These are phyloP conservation scores for Pseudonaja textilis DNA, from an alignment of 2,113 vertebrate genomes.

Conservation along the genomic window DNA sequence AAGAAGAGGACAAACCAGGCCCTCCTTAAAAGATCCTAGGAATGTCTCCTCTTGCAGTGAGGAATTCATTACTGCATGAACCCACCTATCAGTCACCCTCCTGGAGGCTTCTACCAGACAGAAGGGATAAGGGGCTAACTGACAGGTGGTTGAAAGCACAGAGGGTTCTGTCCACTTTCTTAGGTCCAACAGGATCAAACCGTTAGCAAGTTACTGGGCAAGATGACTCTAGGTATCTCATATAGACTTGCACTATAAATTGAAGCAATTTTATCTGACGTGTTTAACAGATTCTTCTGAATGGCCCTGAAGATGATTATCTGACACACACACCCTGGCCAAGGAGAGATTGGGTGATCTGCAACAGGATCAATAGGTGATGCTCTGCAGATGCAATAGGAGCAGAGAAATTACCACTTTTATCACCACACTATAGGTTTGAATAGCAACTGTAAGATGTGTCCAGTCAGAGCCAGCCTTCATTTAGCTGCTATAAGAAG, in stretches of 20 bases:
- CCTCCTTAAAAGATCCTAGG: not conserved
- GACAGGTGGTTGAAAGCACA: not conserved
- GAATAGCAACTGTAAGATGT: not conserved
- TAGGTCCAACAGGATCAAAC: not conserved
- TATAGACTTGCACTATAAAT: not conserved
- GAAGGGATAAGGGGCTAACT: not conserved
- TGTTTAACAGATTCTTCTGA: not conserved
- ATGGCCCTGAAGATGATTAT: not conserved
- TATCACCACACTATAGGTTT: not conserved
- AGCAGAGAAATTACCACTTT: not conserved
- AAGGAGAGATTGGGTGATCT: not conserved
- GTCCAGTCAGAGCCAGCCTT: not conserved
- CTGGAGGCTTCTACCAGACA: not conserved
- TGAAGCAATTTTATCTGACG: not conserved
- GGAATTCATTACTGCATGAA: not conserved
- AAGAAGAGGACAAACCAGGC: not conserved
- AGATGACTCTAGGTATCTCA: not conserved
- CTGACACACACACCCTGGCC: not conserved
- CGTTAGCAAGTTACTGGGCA: not conserved
- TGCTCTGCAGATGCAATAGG: not conserved
- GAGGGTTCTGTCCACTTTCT: not conserved
- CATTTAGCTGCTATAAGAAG: not conserved
- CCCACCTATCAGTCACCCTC: not conserved
- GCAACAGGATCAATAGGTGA: not conserved
- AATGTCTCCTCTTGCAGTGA: not conserved